Evolutionary conservation across 2,888 invertebrate species (phyloP), one percentile per base, ranked within the genome.

Genomic region (Philereme transversata): DNA sequence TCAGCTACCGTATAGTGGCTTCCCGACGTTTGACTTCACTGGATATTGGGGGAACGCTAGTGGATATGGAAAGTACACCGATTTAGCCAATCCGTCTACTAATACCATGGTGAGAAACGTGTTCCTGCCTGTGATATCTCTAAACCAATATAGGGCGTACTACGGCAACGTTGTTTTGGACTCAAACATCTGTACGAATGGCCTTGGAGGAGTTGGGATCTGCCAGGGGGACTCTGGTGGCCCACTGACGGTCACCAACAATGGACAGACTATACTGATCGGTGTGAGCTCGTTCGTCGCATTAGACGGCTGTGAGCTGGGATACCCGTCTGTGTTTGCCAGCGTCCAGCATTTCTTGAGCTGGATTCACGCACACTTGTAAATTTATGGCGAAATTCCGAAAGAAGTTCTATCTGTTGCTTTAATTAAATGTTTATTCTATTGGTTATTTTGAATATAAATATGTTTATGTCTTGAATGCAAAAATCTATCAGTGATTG

Each of bases 261-360:
- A 74, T 11, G 84, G 83, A 10, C 56, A 75, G 60, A 77, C 80
- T 57, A 67, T 87, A 50, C 62, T 88, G 48, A 78, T 88, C 22
- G 88, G 88, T 7, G 84, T 89, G 35, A 89, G 88, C 69, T 88
- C 88, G 3, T 89, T 88, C 67, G 87, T 88, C 5, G 87, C 88
- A 2, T 62, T 59, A 5, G 78, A 77, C 46, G 88, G 88, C 33
- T 89, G 88, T 65, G 82, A 87, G 63, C 66, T 87, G 56, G 83
- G 84, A 54, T 82, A 72, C 38, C 88, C 89, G 22, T 89, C 88
- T 5, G 88, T 77, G 1, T 88, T 84, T 54, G 86, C 86, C 5
- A 81, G 80, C 69, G 83, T 88, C 5, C 78, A 82, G 38, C 74
- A 70, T 51, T 87, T 75, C 65, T 65, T 86, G 35, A 60, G 75